phyloP scores from a whole-genome alignment of 2,797 vertebrate species.

The Chelmon rostratus region DNA sequence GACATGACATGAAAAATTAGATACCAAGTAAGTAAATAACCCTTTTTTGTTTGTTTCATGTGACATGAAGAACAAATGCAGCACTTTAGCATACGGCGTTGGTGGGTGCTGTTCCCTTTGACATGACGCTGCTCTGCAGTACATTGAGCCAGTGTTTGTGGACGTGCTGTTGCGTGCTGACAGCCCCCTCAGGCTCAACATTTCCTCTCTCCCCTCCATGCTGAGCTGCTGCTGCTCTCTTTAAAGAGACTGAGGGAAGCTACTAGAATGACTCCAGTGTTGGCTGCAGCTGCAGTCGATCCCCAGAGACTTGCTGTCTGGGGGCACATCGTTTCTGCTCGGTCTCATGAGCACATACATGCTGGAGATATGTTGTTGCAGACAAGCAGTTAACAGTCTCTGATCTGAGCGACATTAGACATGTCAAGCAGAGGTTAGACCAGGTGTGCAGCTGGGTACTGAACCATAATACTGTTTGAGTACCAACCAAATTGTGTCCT shows the following conservation, averaged over 20 bases:
- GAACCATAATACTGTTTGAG: not conserved
- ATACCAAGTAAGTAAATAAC: not conserved
- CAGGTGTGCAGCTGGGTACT: no score
- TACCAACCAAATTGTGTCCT: not conserved
- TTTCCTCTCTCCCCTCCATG: not conserved
- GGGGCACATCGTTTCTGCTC: slow-evolving; percentile 10
- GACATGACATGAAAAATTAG: not conserved
- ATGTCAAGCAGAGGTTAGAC: not conserved
- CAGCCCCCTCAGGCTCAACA: slow-evolving; percentile 30
- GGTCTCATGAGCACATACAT: slow-evolving; percentile 24
- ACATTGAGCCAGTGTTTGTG: not conserved
- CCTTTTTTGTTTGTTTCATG: not conserved
- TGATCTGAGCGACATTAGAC: not conserved
- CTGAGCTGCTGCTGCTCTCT: slow-evolving; percentile 48
- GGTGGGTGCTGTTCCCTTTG: not conserved
- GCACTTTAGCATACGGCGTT: not conserved
- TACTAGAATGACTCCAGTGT: slow-evolving; percentile 30
- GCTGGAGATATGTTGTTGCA: slow-evolving; percentile 10
- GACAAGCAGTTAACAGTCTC: slow-evolving; percentile 13
- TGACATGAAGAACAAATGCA: not conserved
- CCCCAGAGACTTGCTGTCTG: slow-evolving; percentile 13
- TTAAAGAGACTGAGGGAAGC: slow-evolving; percentile 34
- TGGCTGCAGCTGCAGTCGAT: slow-evolving; percentile 39
- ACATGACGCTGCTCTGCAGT: not conserved
- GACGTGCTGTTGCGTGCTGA: slow-evolving; percentile 16